These are phyloP conservation scores for Tinamus major DNA, from an alignment of 2,797 vertebrate genomes.

Conservation along the genomic window DNA sequence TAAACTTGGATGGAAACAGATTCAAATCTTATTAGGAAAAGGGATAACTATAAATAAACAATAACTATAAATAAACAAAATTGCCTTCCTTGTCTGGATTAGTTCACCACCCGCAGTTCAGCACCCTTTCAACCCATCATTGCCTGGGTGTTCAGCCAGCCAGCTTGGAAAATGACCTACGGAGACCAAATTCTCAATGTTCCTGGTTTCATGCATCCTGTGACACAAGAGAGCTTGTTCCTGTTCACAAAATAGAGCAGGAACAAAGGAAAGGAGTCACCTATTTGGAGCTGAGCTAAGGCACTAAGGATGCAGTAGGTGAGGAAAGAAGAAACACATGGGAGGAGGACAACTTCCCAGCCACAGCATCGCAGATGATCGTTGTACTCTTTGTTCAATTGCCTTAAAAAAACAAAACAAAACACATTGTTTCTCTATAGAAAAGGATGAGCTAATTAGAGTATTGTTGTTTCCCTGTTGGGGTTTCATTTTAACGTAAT, in stretches of 20 bases:
- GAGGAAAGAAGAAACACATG: constrained; percentile 48
- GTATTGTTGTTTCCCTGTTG: constrained; percentile 53
- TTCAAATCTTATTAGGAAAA: constrained; percentile 50
- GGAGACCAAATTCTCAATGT: background rate
- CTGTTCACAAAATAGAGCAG: constrained; percentile 35
- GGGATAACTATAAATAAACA: constrained; percentile 20
- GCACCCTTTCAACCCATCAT: background rate
- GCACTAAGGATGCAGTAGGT: constrained; percentile 79
- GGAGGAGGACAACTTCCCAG: constrained; percentile 39
- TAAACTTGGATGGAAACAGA: background rate
- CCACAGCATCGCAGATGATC: background rate
- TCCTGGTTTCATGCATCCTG: constrained; percentile 30
- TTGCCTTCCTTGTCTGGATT: background rate
- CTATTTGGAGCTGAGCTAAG: constrained; percentile 77
- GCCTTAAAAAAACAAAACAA: constrained; percentile 20
- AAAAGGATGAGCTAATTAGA: constrained; percentile 48
- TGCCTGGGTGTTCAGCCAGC: constrained; percentile 27
- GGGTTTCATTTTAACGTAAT: constrained; percentile 21
- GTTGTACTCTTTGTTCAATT: constrained; percentile 9
- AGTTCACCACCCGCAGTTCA: background rate
- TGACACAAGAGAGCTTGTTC: constrained; percentile 32
- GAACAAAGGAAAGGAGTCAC: constrained; percentile 62
- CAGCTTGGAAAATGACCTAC: constrained; percentile 27
- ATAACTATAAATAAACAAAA: background rate
- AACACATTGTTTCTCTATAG: constrained; percentile 1